Evolutionary conservation across 37 sponge, comb jelly and placozoan species (phyloP).

Genomic region (Crambe crambe): DNA sequence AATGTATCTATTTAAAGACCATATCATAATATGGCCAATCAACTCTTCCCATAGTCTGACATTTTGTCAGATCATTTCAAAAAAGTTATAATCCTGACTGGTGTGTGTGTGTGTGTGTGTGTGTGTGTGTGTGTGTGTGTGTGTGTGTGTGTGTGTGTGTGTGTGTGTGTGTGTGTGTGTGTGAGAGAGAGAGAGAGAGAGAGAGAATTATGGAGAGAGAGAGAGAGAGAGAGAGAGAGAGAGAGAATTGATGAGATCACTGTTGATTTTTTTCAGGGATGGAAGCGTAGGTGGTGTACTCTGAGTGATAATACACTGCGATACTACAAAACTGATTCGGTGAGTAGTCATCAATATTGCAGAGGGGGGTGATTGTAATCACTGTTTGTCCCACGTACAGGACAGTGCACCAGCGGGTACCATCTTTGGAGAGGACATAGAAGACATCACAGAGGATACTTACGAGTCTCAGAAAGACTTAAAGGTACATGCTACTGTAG

Average conservation of each 20-base stretch:
- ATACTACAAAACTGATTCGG: conserved; percentile 71
- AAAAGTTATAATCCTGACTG: no score
- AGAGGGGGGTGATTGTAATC: no score
- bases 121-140: no score
- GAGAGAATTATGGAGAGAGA: no score
- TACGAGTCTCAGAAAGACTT: conserved; percentile 56
- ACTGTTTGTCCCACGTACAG: conserved; percentile 9
- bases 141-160: conserved; percentile 55
- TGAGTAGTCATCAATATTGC: no score
- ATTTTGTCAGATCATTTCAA: no score
- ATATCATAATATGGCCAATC: no score
- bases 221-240: no score
- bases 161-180: conserved; percentile 29
- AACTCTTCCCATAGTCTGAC: no score
- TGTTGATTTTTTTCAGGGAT: conserved; percentile 36
- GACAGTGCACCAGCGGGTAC: conserved; percentile 51
- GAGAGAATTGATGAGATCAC: not conserved
- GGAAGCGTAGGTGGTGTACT: conserved; percentile 74
- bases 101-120: no score
- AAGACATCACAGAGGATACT: conserved; percentile 1
- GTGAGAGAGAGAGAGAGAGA: not conserved
- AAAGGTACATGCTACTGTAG: not conserved
- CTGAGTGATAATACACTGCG: conserved; percentile 45
- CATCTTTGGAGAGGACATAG: conserved; percentile 64
- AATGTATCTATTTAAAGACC: no score